These are phyloP conservation scores for Papilio machaon DNA, from an alignment of 1,140 invertebrate genomes.

Conservation along the genomic window DNA sequence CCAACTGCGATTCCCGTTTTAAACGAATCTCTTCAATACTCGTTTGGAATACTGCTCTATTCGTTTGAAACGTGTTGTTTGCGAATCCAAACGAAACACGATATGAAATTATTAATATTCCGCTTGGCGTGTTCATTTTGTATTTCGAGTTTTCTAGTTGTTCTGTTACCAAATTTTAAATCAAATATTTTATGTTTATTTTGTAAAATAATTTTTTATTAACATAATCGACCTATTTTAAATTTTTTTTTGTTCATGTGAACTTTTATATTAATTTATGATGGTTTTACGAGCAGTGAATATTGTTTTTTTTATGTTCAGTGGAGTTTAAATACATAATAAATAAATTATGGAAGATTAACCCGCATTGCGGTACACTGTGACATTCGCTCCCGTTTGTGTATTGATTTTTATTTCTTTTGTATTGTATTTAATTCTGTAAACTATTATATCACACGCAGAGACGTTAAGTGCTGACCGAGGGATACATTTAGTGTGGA, in stretches of 20 bases:
- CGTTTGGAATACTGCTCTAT: background rate
- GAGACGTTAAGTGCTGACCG: background rate
- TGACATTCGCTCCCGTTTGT: background rate
- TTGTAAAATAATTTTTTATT: background rate
- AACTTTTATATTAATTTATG: background rate
- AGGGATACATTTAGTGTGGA: background rate
- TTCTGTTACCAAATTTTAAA: background rate
- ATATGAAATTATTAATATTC: constrained; percentile 28
- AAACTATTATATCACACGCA: background rate
- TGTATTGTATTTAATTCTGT: background rate
- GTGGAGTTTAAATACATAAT: background rate
- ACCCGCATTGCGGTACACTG: constrained; percentile 17
- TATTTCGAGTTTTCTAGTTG: background rate
- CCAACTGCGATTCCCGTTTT: background rate
- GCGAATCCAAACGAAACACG: constrained; percentile 9
- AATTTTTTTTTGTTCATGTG: background rate
- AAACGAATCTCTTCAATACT: constrained; percentile 17
- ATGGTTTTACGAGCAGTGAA: background rate
- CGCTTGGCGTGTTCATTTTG: background rate
- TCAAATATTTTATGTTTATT: background rate
- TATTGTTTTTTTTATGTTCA: background rate
- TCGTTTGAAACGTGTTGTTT: constrained; percentile 27
- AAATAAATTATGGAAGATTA: constrained; percentile 1
- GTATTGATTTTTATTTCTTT: constrained; percentile 5
- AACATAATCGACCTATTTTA: background rate